These are phyloP conservation scores for Proteles cristata DNA, from an alignment of 2,113 vertebrate species.

Conservation along the genomic window DNA sequence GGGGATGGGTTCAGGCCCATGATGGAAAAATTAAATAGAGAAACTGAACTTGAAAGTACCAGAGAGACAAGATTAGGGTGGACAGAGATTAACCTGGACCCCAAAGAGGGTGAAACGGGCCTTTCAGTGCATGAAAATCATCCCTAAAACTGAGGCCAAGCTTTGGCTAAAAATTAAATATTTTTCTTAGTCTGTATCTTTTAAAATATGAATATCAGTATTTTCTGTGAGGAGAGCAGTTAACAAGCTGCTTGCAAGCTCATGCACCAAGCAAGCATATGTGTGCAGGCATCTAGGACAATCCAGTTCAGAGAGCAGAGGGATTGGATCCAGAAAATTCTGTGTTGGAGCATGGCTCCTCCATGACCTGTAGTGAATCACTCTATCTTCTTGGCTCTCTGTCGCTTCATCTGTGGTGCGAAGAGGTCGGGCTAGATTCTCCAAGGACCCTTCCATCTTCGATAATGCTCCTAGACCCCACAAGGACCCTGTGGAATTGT, in stretches of 20 bases:
- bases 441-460: constrained; percentile 42
- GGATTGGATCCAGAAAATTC: constrained; percentile 51
- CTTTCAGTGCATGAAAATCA: not conserved
- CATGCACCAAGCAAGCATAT: not conserved
- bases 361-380: constrained; percentile 59
- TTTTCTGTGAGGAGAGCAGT: not conserved
- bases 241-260: not conserved
- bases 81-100: not conserved
- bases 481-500: constrained; percentile 53
- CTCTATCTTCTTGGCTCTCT: not conserved
- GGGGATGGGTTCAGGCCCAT: not conserved
- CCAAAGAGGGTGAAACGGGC: not conserved
- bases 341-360: not conserved
- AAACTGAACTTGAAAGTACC: not conserved
- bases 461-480: constrained; percentile 60
- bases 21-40: not conserved
- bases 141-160: not conserved
- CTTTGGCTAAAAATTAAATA: not conserved
- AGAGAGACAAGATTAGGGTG: not conserved
- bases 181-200: not conserved
- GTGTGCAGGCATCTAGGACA: not conserved
- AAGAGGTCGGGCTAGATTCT: constrained; percentile 10
- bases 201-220: not conserved
- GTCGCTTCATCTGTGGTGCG: constrained; percentile 7
- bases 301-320: not conserved